Base-by-base conservation (phyloP, 2,113 vertebrate genomes). In the Dolichallabes microphthalmus region DNA sequence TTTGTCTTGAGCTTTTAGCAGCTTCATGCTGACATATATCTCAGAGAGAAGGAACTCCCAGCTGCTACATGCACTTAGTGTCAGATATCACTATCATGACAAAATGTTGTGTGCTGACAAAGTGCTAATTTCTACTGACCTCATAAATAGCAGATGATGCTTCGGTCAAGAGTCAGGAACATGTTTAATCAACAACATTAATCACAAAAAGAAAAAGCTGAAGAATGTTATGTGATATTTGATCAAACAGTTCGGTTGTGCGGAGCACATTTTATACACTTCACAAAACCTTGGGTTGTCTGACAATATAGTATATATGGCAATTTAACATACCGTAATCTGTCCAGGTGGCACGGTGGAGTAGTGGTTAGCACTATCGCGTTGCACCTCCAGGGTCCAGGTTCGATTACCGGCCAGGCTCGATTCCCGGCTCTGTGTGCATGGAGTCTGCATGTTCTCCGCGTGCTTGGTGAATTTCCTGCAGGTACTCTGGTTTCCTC, bases 61-160 rank as follows among this genome's bases (percentile, higher is more conserved):
- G 85, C 89, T 84, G 87, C 81, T 88, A 45, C 53, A 66, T 73
- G 55, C 30, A 60, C 50, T 71, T 57, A 30, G 86, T 79, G 74
- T 90, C 89, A 61, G 55, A 78, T 89, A 88, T 88, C 87, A 57
- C 71, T 80, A 82, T 64, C 64, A 76, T 57, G 68, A 64, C 39
- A 82, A 30, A 55, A 64, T 53, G 84, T 82, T 79, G 60, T 82
- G 68, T 68, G 66, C 82, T 87, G 84, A 88, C 78, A 84, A 76
- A 86, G 83, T 82, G 3, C 80, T 85, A 86, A 87, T 88, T 87
- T 88, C 84, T 85, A 60, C 76, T 63, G 27, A 83, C 71, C 87
- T 86, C 50, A 85, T 86, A 87, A 88, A 86, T 80, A 85, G 87
- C 82, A 79, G 85, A 55, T 55, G n/a, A 50, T 52, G 74, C 27